A percentile compares a stretch with the other conserved stretches of the same genome.
These are phyloP conservation scores for Acronicta psi DNA, from an alignment of 2,888 invertebrate genomes.

Conservation along the genomic window DNA sequence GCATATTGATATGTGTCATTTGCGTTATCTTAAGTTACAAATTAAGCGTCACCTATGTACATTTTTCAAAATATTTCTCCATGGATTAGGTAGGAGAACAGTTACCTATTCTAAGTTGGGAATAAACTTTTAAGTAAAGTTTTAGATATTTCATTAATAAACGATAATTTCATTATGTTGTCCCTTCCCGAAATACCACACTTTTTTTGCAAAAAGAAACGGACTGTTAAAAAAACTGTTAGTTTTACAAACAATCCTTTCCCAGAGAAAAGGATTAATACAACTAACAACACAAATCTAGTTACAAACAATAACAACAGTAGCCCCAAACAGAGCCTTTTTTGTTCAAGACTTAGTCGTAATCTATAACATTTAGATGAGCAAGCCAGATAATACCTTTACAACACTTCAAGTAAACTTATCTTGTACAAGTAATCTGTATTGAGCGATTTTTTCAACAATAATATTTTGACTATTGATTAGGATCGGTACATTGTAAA, in stretches of 20 bases:
- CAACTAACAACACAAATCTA: slow-evolving; percentile 78
- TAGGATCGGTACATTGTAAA: slow-evolving; percentile 52
- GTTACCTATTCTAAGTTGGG: too few relatives aligned
- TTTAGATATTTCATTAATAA: too few relatives aligned
- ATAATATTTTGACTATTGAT: slow-evolving; percentile 60
- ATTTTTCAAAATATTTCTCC: too few relatives aligned
- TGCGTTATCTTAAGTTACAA: too few relatives aligned
- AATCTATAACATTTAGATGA: slow-evolving; percentile 74
- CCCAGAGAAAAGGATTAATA: slow-evolving; percentile 74
- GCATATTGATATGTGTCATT: too few relatives aligned
- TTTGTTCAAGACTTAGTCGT: slow-evolving; percentile 65
- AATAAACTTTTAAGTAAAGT: too few relatives aligned
- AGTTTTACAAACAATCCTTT: slow-evolving; percentile 70
- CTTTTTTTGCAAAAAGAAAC: slow-evolving; percentile 5
- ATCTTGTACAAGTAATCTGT: slow-evolving; percentile 76
- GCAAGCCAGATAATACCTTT: slow-evolving; percentile 66
- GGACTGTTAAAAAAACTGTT: slow-evolving; percentile 15
- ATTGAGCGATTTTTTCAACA: slow-evolving; percentile 56
- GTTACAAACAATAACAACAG: slow-evolving; percentile 80
- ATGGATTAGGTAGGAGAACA: too few relatives aligned
- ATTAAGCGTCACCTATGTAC: too few relatives aligned
- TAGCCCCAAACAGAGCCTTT: slow-evolving; percentile 71
- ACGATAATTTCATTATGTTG: neutral
- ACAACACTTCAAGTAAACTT: slow-evolving; percentile 71
- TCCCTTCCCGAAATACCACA: neutral